These are phyloP conservation scores for Hirtodrosophila alboralis DNA, from an alignment of 2,888 invertebrate genomes.

Conservation along the genomic window DNA sequence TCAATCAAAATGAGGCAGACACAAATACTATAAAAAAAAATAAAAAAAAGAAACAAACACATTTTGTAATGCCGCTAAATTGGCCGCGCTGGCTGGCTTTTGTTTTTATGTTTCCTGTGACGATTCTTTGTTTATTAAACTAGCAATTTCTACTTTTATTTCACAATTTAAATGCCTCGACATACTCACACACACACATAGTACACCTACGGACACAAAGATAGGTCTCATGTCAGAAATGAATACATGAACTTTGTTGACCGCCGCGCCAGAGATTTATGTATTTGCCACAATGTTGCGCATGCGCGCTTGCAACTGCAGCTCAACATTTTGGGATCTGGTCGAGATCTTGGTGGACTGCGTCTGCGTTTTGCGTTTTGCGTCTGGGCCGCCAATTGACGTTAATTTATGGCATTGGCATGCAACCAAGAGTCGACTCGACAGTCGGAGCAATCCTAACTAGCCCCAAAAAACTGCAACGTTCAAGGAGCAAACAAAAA, in stretches of 20 bases:
- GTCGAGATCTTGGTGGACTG: too few species aligned
- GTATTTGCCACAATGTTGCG: conserved; percentile 41
- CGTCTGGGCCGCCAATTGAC: conserved; percentile 69
- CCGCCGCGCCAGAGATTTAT: conserved; percentile 73
- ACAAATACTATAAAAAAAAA: too few species aligned
- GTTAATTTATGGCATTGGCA: conserved; percentile 76
- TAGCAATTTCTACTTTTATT: conserved; percentile 78
- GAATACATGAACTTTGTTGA: conserved; percentile 76
- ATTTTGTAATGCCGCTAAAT: conserved; percentile 64
- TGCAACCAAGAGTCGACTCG: conserved; percentile 62
- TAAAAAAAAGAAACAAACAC: conserved; percentile 5
- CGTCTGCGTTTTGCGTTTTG: too few species aligned
- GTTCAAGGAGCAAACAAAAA: conserved; percentile 22
- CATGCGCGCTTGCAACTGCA: conserved; percentile 56
- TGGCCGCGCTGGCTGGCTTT: conserved; percentile 71
- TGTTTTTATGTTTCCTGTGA: conserved; percentile 78
- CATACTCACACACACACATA: conserved; percentile 11
- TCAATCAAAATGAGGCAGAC: conserved; percentile 80
- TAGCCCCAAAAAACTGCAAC: conserved; percentile 48
- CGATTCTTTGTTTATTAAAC: conserved; percentile 65
- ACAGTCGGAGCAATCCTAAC: conserved; percentile 54
- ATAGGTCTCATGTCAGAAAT: conserved; percentile 76
- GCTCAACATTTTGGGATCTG: conserved; percentile 39
- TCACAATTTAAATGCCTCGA: conserved; percentile 68
- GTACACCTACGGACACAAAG: conserved; percentile 21